phyloP scores from a whole-genome alignment of 2,113 vertebrate genomes.

The Condylura cristata region DNA sequence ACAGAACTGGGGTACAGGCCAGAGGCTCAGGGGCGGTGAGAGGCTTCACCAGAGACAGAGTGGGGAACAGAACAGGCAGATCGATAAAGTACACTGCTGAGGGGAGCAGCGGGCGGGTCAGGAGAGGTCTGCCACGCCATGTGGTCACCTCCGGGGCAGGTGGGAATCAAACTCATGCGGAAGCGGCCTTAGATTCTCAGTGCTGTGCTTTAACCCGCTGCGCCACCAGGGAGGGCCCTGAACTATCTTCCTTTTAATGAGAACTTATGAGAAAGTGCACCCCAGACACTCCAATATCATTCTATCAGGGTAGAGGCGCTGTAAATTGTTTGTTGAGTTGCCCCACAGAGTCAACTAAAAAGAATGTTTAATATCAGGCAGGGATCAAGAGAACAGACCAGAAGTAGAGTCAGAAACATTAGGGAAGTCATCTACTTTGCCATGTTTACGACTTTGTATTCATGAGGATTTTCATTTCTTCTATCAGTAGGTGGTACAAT shows the following conservation, averaged over 20 bases:
- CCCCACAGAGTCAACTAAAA: background rate
- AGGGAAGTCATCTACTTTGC: background rate
- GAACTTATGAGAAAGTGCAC: background rate
- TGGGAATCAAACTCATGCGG: no score
- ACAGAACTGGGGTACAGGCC: no score
- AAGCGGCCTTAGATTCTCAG: no score
- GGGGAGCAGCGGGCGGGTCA: no score
- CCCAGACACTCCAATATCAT: background rate
- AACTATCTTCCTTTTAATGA: conserved; percentile 22
- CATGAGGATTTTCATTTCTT: background rate
- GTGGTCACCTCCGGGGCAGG: no score
- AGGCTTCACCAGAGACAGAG: no score
- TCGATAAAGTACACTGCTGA: no score
- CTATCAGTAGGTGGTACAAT: background rate
- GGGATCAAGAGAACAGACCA: background rate
- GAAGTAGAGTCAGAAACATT: background rate
- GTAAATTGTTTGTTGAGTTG: background rate
- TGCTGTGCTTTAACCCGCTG: no score
- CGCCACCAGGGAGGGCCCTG: no score
- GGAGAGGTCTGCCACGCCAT: no score
- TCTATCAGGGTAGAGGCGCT: background rate
- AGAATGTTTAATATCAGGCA: background rate
- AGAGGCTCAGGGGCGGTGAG: no score
- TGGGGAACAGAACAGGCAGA: no score
- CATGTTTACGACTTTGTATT: background rate